Evolutionary conservation across 2,888 invertebrate genomes (phyloP).

Genomic region (Sinopyrophorus schimmeli): DNA sequence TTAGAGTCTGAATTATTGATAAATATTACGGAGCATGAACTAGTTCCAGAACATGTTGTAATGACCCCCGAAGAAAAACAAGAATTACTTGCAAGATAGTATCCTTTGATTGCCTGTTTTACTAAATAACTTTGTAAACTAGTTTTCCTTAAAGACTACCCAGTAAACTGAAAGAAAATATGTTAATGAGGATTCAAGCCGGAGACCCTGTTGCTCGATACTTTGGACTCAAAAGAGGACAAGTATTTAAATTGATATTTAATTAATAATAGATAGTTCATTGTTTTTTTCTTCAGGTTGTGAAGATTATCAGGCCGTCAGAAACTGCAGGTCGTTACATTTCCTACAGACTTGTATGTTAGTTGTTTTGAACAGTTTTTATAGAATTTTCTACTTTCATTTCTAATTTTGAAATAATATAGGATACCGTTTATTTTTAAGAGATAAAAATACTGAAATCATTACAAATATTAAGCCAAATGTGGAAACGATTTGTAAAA

Average conservation of each 20-base stretch:
- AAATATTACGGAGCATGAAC: constrained; percentile 96
- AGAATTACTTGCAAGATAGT: constrained; percentile 93
- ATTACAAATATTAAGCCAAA: too few relatives aligned
- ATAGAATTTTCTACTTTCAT: too few relatives aligned
- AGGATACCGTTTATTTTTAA: too few relatives aligned
- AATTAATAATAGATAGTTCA: not conserved
- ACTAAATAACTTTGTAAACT: constrained; percentile 19
- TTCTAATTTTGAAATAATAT: too few relatives aligned
- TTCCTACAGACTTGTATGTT: constrained; percentile 93
- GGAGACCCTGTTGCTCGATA: constrained; percentile 99
- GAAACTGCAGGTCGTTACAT: constrained; percentile 99
- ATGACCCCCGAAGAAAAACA: constrained; percentile 98
- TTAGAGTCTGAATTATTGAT: constrained; percentile 93
- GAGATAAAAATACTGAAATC: too few relatives aligned
- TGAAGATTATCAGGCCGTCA: constrained; percentile 96
- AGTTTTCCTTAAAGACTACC: constrained; percentile 24
- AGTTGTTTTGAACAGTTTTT: constrained; percentile 45
- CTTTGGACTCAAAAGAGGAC: constrained; percentile 97
- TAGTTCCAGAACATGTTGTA: constrained; percentile 98
- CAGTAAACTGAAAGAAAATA: constrained; percentile 96
- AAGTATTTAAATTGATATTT: constrained; percentile 61
- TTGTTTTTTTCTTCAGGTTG: constrained; percentile 68
- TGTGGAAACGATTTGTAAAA: too few relatives aligned
- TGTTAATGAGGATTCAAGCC: constrained; percentile 98
- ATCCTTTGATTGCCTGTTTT: constrained; percentile 36